Conservation (phyloP, 2,113 vertebrate genomes). For the Chloropsis cyanopogon region DNA sequence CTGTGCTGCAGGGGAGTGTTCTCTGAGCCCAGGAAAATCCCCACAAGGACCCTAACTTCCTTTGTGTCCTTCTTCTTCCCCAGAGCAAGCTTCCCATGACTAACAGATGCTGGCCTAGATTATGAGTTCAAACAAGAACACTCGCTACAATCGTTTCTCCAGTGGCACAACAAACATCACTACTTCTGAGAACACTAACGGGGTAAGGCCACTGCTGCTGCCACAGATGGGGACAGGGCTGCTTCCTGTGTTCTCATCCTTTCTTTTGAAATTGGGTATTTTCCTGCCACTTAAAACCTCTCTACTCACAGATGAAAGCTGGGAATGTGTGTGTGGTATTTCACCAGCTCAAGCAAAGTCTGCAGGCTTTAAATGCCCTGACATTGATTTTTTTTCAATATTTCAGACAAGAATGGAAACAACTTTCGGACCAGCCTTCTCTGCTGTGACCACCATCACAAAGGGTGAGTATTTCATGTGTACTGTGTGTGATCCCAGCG, state of each 20-base stretch:
- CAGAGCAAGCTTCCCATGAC: conserved; percentile 64
- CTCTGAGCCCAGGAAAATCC: not conserved
- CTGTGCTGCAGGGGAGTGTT: not conserved
- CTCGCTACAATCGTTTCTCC: conserved; percentile 77
- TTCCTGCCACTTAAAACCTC: not conserved
- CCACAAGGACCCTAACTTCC: not conserved
- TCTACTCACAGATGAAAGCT: not conserved
- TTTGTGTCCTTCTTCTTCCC: not conserved
- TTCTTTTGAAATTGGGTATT: not conserved
- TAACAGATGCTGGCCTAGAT: conserved; percentile 71
- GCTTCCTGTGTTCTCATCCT: not conserved
- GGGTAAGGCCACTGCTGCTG: conserved; percentile 68
- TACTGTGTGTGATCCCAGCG: not conserved
- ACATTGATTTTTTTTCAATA: not conserved
- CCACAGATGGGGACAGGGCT: not conserved
- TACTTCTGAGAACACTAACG: conserved; percentile 67
- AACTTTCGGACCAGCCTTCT: conserved; percentile 88
- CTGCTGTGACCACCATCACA: conserved; percentile 86
- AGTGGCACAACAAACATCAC: conserved; percentile 69
- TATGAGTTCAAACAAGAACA: conserved; percentile 81
- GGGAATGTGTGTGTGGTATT: not conserved
- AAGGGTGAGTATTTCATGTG: conserved; percentile 78
- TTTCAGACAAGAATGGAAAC: conserved; percentile 92
- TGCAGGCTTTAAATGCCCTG: not conserved
- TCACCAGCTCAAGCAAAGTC: not conserved